phyloP scores from a whole-genome alignment of 2,888 invertebrate genomes.

The Apamea monoglypha region DNA sequence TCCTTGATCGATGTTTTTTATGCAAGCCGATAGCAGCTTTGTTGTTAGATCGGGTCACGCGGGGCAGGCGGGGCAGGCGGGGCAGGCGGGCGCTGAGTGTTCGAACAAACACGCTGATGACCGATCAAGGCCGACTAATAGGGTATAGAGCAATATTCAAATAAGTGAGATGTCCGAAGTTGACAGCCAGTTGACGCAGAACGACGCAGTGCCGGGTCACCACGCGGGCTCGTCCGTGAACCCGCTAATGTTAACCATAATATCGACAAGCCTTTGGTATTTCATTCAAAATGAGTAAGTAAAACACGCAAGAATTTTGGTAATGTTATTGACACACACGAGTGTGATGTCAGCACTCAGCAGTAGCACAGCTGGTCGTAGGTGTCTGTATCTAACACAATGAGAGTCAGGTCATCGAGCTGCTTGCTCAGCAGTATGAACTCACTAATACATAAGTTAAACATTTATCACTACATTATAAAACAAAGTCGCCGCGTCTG shows the following conservation, averaged over 20 bases:
- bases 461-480: too few relatives aligned
- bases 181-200: not conserved
- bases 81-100: conserved; percentile 8
- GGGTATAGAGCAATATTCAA: conserved; percentile 40
- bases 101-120: conserved; percentile 34
- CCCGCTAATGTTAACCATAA: conserved; percentile 1
- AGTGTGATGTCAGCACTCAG: conserved; percentile 12
- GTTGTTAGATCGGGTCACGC: conserved; percentile 12
- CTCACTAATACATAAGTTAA: too few relatives aligned
- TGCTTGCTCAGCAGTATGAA: conserved; percentile 11
- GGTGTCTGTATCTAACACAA: not conserved
- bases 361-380: not conserved
- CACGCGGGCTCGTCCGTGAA: not conserved
- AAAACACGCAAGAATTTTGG: not conserved
- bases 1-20: conserved; percentile 41
- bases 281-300: conserved; percentile 5
- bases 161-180: conserved; percentile 24
- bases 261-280: conserved; percentile 19
- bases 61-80: not conserved
- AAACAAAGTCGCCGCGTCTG: too few relatives aligned
- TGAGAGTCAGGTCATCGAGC: not conserved
- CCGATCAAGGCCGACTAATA: conserved; percentile 58
- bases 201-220: not conserved
- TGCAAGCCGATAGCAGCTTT: conserved; percentile 25
- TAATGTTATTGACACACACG: conserved; percentile 1